A percentile compares a stretch with the other conserved stretches of the same genome.
Evolutionary conservation across 2,113 vertebrate genomes (phyloP).

Genomic region (Larimichthys polyactis): DNA sequence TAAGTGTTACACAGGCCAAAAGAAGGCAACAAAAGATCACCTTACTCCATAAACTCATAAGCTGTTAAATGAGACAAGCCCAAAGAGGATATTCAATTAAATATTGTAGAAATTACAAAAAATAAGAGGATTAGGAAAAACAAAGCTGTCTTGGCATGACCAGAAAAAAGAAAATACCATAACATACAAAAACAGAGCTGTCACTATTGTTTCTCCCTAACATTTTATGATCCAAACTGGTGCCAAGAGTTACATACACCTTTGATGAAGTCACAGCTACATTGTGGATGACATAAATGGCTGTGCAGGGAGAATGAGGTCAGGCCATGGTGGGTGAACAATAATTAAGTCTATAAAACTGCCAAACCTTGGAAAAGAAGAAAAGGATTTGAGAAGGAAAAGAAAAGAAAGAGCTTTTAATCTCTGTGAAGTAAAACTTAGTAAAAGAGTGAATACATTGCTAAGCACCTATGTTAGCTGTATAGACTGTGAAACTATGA

Average conservation of each 20-base stretch:
- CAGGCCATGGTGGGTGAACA: slow-evolving; percentile 8
- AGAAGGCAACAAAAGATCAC: neutral
- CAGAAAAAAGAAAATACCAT: neutral
- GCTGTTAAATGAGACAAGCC: neutral
- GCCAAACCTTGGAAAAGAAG: slow-evolving; percentile 8
- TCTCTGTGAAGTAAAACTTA: neutral
- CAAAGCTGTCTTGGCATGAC: neutral
- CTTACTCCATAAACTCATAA: neutral
- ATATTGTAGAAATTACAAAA: neutral
- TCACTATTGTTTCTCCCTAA: neutral
- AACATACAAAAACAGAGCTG: neutral
- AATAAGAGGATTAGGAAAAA: neutral
- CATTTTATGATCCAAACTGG: neutral
- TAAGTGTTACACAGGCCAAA: neutral
- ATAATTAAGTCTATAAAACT: slow-evolving; percentile 4
- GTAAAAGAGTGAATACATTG: neutral
- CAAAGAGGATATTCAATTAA: neutral
- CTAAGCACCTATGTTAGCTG: neutral
- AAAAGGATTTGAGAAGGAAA: slow-evolving; percentile 12
- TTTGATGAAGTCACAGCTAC: neutral
- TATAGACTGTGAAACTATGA: neutral
- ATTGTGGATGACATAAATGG: neutral
- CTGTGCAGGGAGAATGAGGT: neutral
- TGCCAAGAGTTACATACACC: neutral
- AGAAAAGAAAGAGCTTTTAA: neutral